Evolutionary conservation across 2,888 invertebrate species (phyloP).

Genomic region (Apodemia hepburni): DNA sequence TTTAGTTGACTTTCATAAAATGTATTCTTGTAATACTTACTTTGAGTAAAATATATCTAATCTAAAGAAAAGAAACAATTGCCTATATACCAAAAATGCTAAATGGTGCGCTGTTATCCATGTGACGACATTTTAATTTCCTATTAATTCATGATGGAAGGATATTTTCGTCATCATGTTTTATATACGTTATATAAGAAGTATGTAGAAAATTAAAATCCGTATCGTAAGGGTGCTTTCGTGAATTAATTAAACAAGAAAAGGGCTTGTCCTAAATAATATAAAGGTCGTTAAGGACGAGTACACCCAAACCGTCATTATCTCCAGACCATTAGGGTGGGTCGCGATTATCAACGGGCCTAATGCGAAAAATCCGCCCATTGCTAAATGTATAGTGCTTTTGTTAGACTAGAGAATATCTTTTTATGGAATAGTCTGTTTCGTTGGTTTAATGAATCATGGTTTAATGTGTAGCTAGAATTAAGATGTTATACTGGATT

Average conservation of each 20-base stretch:
- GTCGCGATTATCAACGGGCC: slow-evolving; percentile 37
- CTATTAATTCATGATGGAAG: too few species aligned
- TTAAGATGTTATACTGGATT: too few species aligned
- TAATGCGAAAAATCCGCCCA: neutral
- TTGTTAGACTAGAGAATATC: neutral
- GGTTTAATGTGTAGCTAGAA: too few species aligned
- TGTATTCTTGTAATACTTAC: too few species aligned
- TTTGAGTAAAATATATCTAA: too few species aligned
- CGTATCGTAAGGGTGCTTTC: slow-evolving; percentile 60
- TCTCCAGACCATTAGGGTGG: slow-evolving; percentile 44
- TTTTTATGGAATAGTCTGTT: neutral
- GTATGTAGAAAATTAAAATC: slow-evolving; percentile 29
- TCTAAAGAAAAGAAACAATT: too few species aligned
- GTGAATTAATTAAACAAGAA: slow-evolving; percentile 71
- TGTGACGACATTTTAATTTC: too few species aligned
- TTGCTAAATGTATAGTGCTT: slow-evolving; percentile 1
- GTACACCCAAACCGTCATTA: slow-evolving; percentile 69
- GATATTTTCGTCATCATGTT: neutral
- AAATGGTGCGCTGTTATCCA: too few species aligned
- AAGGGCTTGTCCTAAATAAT: slow-evolving; percentile 71
- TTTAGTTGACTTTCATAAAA: too few species aligned
- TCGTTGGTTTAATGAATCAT: neutral
- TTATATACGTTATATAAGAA: slow-evolving; percentile 12
- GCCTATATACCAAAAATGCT: too few species aligned
- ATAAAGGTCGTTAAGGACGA: slow-evolving; percentile 70